Evolutionary conservation across 2,888 invertebrate genomes (phyloP).

Genomic region (Bursaphelenchus okinawaensis): DNA sequence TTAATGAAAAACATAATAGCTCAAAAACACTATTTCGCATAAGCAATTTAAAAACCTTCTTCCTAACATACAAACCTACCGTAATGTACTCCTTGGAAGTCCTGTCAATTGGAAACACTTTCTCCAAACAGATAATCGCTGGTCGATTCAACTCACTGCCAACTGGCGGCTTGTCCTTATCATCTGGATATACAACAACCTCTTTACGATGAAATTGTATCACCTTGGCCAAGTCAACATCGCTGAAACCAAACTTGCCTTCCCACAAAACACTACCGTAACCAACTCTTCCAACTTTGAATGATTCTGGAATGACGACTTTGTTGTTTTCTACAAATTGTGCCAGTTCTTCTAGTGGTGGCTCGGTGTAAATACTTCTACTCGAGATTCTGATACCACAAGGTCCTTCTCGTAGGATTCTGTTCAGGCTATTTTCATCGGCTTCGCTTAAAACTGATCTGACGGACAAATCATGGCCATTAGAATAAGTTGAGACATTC

Average conservation of each 20-base stretch:
- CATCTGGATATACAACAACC: constrained; percentile 83
- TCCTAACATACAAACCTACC: constrained; percentile 57
- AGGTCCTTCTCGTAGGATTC: constrained; percentile 9
- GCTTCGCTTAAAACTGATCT: neutral
- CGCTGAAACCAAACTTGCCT: constrained; percentile 51
- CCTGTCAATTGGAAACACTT: constrained; percentile 88
- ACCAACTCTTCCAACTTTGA: constrained; percentile 60
- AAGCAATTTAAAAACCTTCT: constrained; percentile 8
- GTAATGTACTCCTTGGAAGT: constrained; percentile 73
- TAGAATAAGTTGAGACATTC: neutral
- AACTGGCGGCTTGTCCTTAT: constrained; percentile 79
- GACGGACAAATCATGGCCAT: neutral
- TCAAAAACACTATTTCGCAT: neutral
- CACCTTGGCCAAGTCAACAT: constrained; percentile 33
- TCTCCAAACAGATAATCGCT: constrained; percentile 71
- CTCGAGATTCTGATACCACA: constrained; percentile 14
- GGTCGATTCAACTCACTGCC: constrained; percentile 80
- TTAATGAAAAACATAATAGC: neutral
- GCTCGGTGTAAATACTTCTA: constrained; percentile 82
- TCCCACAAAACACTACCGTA: constrained; percentile 62
- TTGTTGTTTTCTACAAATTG: constrained; percentile 26
- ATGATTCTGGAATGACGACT: constrained; percentile 51
- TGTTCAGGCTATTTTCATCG: neutral
- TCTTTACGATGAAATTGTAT: constrained; percentile 83
- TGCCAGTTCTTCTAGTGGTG: constrained; percentile 72